These are phyloP conservation scores for Ommatoiulus sabulosus DNA, from an alignment of 2,888 invertebrate species.

Conservation along the genomic window DNA sequence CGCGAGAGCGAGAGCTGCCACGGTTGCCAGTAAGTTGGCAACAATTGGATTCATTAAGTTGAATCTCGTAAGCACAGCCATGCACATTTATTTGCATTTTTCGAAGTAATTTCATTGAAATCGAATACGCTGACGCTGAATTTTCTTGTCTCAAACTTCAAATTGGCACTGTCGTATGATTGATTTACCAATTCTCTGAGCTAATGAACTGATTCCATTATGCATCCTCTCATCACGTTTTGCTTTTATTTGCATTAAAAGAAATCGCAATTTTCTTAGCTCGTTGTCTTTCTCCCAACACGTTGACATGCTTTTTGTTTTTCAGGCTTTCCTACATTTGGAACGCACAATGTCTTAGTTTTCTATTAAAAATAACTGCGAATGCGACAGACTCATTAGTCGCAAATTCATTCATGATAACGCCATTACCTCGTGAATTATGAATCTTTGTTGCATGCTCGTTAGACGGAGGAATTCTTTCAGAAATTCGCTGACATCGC, in stretches of 20 bases:
- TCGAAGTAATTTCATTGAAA: neutral
- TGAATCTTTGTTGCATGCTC: neutral
- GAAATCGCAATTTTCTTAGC: neutral
- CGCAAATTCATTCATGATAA: slow-evolving; percentile 34
- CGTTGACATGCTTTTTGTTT: neutral
- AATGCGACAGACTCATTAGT: neutral
- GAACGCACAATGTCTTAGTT: neutral
- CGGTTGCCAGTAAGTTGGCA: neutral
- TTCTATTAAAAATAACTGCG: neutral
- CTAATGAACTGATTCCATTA: neutral
- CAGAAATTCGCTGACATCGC: neutral
- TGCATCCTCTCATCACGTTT: neutral
- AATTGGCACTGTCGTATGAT: slow-evolving; percentile 6
- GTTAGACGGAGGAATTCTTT: neutral
- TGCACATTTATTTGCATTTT: slow-evolving; percentile 11
- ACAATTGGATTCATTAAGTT: slow-evolving; percentile 28
- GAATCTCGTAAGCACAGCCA: neutral
- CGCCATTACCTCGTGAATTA: slow-evolving; percentile 7
- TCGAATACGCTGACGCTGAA: neutral
- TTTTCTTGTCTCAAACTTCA: neutral
- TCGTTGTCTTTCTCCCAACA: too few species aligned
- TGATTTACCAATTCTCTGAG: neutral
- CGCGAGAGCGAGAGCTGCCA: neutral
- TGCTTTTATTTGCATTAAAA: slow-evolving; percentile 2
- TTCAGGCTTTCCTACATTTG: neutral